Evolutionary conservation across 2,888 invertebrate species (phyloP).

Genomic region (Ferdinandea cuprea): DNA sequence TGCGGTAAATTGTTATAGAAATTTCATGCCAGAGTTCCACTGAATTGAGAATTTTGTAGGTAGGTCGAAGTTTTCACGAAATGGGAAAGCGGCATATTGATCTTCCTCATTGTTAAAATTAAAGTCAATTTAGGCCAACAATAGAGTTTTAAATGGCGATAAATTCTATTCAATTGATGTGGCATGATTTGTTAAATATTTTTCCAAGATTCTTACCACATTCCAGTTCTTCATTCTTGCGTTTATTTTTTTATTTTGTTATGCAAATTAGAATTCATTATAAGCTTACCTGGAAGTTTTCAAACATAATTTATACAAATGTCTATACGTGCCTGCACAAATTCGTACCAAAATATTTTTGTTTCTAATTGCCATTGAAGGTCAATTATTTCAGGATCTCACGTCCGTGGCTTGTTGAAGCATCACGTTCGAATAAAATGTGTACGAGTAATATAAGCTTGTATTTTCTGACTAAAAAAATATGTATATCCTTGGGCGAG

Average conservation of each 20-base stretch:
- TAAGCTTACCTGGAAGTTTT: no score
- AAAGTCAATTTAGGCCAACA: not conserved
- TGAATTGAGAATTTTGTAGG: constrained; percentile 15
- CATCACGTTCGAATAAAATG: constrained; percentile 33
- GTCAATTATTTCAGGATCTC: constrained; percentile 35
- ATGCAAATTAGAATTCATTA: no score
- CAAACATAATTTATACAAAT: not conserved
- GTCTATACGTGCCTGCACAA: not conserved
- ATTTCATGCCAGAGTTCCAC: not conserved
- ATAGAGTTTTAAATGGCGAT: constrained; percentile 1
- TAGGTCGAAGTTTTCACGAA: not conserved
- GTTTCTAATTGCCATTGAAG: constrained; percentile 60
- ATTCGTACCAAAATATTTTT: not conserved
- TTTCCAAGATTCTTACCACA: no score
- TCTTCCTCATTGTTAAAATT: not conserved
- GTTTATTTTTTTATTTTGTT: no score
- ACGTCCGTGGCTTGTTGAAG: constrained; percentile 21
- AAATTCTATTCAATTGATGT: not conserved
- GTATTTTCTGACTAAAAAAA: not conserved
- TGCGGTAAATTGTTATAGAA: constrained; percentile 5
- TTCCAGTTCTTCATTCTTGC: no score
- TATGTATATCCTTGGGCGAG: not conserved
- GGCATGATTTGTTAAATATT: no score
- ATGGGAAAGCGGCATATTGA: not conserved
- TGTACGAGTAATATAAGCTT: constrained; percentile 25